Base-by-base conservation (phyloP, 1,140 invertebrate species). In the Hermetia illucens region DNA sequence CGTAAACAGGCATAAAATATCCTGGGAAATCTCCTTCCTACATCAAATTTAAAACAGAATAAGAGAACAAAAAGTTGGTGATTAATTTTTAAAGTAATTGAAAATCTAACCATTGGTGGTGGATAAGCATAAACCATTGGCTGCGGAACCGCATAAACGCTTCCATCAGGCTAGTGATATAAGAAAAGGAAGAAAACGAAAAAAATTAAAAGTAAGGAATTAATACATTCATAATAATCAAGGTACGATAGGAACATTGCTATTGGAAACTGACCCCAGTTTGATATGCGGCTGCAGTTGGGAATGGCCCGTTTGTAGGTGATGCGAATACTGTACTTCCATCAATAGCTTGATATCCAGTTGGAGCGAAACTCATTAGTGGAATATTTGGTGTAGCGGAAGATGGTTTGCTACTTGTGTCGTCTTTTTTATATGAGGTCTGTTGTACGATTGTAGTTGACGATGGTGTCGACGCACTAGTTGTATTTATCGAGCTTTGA, bases 1-100 rank as follows among this genome's bases (percentile, higher is more conserved):
- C 57, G 45, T 48, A 60, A 44, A 60, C 53, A 45, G 56, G 56
- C 55, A 60, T 55, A 44, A 58, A 57, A 50, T 56, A 59, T 41
- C 57, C 53, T 29, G 52, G 43, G 17, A 58, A 41, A 32, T 59
- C 47, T 8, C 46, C 44, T 21, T 59, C 57, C 34, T 53, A 46
- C 6, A 18, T 46, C 3, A 52, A 33, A 48, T 48, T 43, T 53
- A 45, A 9, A 36, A 22, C 20, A 31, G 12, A 31, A 24, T 6
- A 32, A 6, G 18, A 31, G 22, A 16, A 24, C 9, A n/a, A 40
- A 32, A 24, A 36, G 5, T 5, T 13, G 15, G 21, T 36, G n/a
- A 24, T 27, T 20, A 22, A 32, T 4, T 17, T 38, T 9, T 39
- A n/a, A 35, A 6, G 9, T 21, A 5, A 41, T 17, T 32, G 5